A percentile compares a stretch with the other conserved stretches of the same genome.
These are phyloP conservation scores for Anniella stebbinsi DNA, from an alignment of 2,797 vertebrate species.

Conservation along the genomic window DNA sequence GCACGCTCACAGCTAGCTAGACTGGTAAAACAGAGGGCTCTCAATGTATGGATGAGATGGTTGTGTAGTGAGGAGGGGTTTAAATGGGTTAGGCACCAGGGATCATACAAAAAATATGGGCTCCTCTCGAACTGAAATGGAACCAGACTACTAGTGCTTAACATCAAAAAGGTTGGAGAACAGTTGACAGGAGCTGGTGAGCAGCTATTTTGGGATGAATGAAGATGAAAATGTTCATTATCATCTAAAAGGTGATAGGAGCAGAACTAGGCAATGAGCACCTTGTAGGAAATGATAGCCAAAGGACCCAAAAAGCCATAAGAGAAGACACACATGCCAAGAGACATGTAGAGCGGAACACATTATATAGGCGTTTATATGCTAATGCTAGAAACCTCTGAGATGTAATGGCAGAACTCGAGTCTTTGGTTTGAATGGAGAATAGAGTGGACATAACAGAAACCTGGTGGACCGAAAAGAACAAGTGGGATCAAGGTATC, in stretches of 20 bases:
- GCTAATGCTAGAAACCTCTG: background rate
- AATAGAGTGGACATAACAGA: background rate
- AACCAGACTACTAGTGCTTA: background rate
- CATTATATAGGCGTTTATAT: no score
- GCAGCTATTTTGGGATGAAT: background rate
- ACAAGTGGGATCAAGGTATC: no score
- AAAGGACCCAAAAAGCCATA: background rate
- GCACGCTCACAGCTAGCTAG: background rate
- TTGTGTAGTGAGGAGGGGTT: background rate
- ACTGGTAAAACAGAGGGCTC: background rate
- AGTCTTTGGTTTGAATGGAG: background rate
- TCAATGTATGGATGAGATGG: background rate
- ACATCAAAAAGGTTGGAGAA: background rate
- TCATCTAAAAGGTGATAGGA: background rate
- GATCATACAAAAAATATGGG: background rate
- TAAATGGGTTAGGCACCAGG: background rate
- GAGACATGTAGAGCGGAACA: background rate
- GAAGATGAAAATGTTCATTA: background rate
- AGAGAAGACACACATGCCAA: background rate
- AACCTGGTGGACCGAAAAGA: background rate
- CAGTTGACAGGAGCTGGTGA: background rate
- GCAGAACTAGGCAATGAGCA: background rate
- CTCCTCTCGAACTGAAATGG: background rate
- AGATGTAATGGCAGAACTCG: background rate
- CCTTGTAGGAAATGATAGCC: background rate